These are phyloP conservation scores for Drosophila anomelani DNA, from an alignment of 2,888 invertebrate species.

Conservation along the genomic window DNA sequence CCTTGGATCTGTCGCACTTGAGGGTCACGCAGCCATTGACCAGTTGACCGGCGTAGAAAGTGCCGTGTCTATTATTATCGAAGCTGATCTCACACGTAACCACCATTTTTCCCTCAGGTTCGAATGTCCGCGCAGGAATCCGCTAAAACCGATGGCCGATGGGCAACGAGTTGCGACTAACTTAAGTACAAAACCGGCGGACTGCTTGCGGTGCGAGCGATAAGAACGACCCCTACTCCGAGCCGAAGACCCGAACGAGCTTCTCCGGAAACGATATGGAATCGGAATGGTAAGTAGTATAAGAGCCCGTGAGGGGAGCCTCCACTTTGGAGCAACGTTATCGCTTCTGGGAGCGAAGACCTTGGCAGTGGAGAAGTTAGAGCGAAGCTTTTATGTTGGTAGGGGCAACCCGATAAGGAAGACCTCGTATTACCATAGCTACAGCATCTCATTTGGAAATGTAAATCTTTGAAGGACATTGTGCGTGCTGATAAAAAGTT, in stretches of 20 bases:
- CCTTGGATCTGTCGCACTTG: constrained; percentile 76
- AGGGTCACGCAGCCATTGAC: constrained; percentile 77
- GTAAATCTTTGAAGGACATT: background rate
- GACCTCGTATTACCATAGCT: background rate
- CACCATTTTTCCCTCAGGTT: constrained; percentile 71
- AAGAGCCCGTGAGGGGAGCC: constrained; percentile 38
- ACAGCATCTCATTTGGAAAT: constrained; percentile 4
- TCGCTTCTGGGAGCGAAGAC: constrained; percentile 41
- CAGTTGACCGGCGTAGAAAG: constrained; percentile 83
- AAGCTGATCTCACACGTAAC: constrained; percentile 83
- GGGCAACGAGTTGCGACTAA: constrained; percentile 58
- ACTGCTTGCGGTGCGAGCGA: constrained; percentile 43
- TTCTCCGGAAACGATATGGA: constrained; percentile 47
- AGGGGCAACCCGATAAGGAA: background rate
- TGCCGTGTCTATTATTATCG: constrained; percentile 80
- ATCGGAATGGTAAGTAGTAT: constrained; percentile 46
- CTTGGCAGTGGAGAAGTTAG: constrained; percentile 54
- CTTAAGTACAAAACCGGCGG: constrained; percentile 39
- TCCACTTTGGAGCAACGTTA: constrained; percentile 8
- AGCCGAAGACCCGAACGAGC: constrained; percentile 30
- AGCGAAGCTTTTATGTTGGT: constrained; percentile 23
- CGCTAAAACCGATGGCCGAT: constrained; percentile 22
- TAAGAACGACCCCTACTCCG: constrained; percentile 47
- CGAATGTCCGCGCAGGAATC: constrained; percentile 15
- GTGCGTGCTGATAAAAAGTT: background rate